Base-by-base conservation (phyloP, 1,140 invertebrate species). In the Halictus rubicundus region DNA sequence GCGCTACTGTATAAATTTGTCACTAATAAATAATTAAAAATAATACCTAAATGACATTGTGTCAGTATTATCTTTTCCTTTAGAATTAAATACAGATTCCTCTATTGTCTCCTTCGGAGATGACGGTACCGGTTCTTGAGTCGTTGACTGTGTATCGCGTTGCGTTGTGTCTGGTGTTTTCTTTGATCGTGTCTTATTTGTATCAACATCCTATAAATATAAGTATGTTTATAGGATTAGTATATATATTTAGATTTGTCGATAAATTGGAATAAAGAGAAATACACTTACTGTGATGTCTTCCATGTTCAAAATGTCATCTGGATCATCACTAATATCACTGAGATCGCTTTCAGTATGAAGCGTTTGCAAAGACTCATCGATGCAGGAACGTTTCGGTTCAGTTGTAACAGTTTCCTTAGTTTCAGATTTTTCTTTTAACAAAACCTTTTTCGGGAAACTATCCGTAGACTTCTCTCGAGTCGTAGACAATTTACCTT, bases 311-410 rank as follows among this genome's bases (percentile, higher is more conserved):
- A 97, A 93, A 87, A 97, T 97, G 82, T 97, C 97, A 91, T 97
- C 97, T 66, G 96, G 96, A 92, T 97, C 97, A 88, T 97, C 97
- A 88, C 96, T 97, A 52, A 97, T 97, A 91, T 97, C 97, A 91
- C 97, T 97, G 6, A 97, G 94, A 86, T 97, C 96, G 85, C 97
- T 96, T 75, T 94, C 94, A 10, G 95, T 92, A 60, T 93, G 94
- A 74, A 95, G 93, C 0, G 94, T 94, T 70, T 94, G 94, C 42
- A 93, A 81, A 64, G 95, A 94, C 75, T 93, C 92, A 8, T 94
- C 92, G 0, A 92, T 27, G 68, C 92, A 93, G 1, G 89, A 63
- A 74, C 93, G 92, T 72, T 95, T 94, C 0, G 92, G 83, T 84
- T 96, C 95, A 0, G 89, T 83, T 19, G 92, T 87, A 2, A 89